phyloP scores from a whole-genome alignment of 2,113 vertebrate species.

The Oxyura jamaicensis region DNA sequence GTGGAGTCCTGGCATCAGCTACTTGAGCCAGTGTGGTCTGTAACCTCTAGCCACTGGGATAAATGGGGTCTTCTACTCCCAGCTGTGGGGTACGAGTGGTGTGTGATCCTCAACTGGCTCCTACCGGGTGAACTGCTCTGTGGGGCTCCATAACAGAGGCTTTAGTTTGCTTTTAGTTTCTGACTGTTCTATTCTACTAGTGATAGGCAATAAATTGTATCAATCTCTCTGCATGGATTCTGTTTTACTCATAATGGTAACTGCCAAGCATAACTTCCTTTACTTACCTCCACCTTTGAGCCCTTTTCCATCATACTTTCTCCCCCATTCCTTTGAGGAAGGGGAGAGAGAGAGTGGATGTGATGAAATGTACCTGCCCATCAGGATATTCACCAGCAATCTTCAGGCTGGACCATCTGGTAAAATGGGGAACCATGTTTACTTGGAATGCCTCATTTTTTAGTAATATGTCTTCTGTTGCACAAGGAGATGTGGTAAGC shows the following conservation, averaged over 20 bases:
- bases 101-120: too few relatives aligned
- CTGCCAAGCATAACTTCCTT: neutral
- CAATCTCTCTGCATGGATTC: neutral
- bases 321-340: neutral
- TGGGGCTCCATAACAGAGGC: too few relatives aligned
- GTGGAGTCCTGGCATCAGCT: neutral
- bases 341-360: neutral
- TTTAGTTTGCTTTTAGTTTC: too few relatives aligned
- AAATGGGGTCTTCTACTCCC: too few relatives aligned
- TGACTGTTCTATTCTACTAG: too few relatives aligned
- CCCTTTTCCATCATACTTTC: neutral
- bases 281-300: neutral
- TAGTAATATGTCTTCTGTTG: neutral
- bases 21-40: too few relatives aligned
- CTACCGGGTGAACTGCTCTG: too few relatives aligned
- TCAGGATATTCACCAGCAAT: fast-evolving
- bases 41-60: too few relatives aligned
- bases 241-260: neutral
- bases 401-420: neutral
- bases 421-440: neutral
- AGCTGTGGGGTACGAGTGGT: too few relatives aligned
- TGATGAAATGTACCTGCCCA: neutral
- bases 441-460: neutral
- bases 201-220: neutral
- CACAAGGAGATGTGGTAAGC: neutral